Conservation (phyloP, 2,113 vertebrate genomes). For the Poicephalus meyeri region DNA sequence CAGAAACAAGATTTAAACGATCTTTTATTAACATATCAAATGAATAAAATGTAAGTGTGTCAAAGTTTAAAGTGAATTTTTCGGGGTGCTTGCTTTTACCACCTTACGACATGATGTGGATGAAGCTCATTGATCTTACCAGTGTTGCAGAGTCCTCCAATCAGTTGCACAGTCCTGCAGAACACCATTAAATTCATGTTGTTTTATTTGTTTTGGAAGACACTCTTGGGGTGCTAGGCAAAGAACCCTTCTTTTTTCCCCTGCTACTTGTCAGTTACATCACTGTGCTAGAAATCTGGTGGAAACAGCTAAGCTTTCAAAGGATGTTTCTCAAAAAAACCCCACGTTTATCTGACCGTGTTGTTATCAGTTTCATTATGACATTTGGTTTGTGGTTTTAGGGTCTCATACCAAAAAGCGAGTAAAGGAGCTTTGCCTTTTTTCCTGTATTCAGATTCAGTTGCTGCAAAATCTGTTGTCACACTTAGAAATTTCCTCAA, state of each 20-base stretch:
- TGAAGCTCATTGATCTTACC: constrained; percentile 23
- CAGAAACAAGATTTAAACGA: neutral
- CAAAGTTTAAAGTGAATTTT: constrained; percentile 3
- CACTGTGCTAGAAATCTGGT: neutral
- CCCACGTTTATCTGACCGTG: neutral
- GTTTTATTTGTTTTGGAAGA: neutral
- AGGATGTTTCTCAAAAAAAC: neutral
- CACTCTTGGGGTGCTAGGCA: neutral
- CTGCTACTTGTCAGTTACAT: neutral
- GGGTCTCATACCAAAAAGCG: neutral
- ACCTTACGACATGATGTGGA: neutral
- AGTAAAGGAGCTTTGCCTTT: neutral
- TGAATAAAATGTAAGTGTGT: constrained; percentile 7
- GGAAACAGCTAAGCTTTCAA: neutral
- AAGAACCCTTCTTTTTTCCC: neutral
- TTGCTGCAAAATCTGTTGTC: neutral
- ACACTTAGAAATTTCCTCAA: neutral
- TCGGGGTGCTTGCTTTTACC: constrained; percentile 32
- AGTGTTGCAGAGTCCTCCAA: neutral
- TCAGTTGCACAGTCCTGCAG: neutral
- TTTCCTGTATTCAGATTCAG: neutral
- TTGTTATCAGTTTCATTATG: neutral
- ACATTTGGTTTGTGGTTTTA: neutral
- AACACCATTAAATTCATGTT: neutral
- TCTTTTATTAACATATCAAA: neutral